Base-by-base conservation (phyloP, 2,888 invertebrate species). In the Adineta ricciae region DNA sequence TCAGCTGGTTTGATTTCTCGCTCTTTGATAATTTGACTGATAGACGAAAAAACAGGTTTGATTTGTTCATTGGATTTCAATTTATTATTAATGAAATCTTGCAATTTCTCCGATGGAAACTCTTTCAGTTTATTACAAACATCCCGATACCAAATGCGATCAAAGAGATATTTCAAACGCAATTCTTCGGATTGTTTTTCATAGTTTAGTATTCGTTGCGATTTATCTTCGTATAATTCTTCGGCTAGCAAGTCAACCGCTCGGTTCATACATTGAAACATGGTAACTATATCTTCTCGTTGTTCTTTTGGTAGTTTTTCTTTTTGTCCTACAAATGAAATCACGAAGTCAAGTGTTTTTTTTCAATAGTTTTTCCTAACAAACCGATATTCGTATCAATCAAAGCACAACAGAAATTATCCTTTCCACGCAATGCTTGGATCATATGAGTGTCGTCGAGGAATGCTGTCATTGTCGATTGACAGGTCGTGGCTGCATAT, bases 391-490 rank as follows among this genome's bases (percentile, higher is more conserved):
- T 78, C n/a, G 41, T 14, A 78, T 78, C 78, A 24, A 78, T n/a
- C 41, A 78, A 78, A 41, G 41, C 78, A 78, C 38, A 78, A 41
- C 78, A 78, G 11, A n/a, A 78, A 21, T 41, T n/a, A 78, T 78
- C 78, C n/a, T 41, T 24, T 24, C 78, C 78, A 78, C 41, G 78
- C 14, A 78, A 24, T 41, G 78, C 41, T 41, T 78, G 78, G 38
- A 78, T 78, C 78, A 78, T 41, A 78, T 78, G 78, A 41, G 41
- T 78, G 38, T 78, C 24, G 41, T 41, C 41, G 41, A 78, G 78
- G 41, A 78, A 78, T 24, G 78, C 14, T 24, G 78, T 24, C 24
- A 78, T 78, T 41, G n/a, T 41, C 41, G 78, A 41, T 41, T 78
- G 78, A 78, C 78, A 78, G 2, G 41, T 41, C 9, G 24, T 24